These are phyloP conservation scores for Cynocephalus volans DNA, from an alignment of 2,113 vertebrate genomes.

Conservation along the genomic window DNA sequence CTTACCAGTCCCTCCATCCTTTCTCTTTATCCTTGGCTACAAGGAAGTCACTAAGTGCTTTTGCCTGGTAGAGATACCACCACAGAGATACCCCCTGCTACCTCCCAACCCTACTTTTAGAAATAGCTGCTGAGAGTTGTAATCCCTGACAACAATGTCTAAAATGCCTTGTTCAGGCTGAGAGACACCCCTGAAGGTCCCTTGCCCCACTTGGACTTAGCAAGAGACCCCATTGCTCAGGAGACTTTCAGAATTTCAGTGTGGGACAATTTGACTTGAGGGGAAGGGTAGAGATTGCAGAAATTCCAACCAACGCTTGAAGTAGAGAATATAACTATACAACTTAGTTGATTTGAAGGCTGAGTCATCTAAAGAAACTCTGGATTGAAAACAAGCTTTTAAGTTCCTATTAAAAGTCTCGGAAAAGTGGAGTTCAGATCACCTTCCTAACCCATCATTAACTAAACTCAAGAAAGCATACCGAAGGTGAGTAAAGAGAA, in stretches of 20 bases:
- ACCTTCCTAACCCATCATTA: not conserved
- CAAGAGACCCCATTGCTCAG: not conserved
- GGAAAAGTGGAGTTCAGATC: not conserved
- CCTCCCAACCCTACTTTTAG: not conserved
- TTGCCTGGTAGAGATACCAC: not conserved
- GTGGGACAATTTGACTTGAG: not conserved
- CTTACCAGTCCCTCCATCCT: not conserved
- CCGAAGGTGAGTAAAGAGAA: not conserved
- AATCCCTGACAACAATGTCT: not conserved
- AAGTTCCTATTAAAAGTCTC: not conserved
- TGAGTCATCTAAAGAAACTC: not conserved
- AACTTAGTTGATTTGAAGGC: not conserved
- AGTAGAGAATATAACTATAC: not conserved
- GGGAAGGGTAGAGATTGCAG: not conserved
- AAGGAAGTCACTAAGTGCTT: not conserved
- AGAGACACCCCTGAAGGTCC: not conserved
- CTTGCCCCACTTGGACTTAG: not conserved
- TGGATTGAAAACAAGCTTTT: not conserved
- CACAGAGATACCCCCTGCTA: not conserved
- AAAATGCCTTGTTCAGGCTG: not conserved
- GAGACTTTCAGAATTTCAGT: not conserved
- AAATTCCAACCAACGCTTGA: not conserved
- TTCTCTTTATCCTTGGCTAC: conserved; percentile 12
- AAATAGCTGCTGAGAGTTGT: not conserved
- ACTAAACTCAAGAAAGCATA: not conserved